phyloP scores from a whole-genome alignment of 2,888 invertebrate species.

The Horisme vitalbata region DNA sequence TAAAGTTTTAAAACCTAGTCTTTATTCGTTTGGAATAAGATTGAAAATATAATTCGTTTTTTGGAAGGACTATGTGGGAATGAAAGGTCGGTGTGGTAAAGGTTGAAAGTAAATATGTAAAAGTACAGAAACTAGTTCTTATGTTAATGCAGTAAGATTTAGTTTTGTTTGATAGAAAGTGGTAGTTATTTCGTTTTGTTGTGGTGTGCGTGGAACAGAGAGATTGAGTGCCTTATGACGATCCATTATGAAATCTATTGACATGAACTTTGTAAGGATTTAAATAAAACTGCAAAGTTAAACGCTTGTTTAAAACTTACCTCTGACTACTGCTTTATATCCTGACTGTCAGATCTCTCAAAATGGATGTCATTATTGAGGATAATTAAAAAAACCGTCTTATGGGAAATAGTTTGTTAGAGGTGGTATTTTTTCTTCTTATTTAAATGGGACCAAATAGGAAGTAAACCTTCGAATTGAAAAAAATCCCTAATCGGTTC shows the following conservation, averaged over 20 bases:
- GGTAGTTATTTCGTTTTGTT: constrained; percentile 40
- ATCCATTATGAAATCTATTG: constrained; percentile 75
- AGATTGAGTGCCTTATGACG: constrained; percentile 79
- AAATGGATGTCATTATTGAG: too few species aligned
- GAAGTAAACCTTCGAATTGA: too few species aligned
- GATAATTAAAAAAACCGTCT: too few species aligned
- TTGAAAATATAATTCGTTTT: constrained; percentile 20
- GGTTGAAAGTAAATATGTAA: constrained; percentile 53
- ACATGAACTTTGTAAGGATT: constrained; percentile 50
- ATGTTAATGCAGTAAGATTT: constrained; percentile 25
- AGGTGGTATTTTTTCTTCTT: too few species aligned
- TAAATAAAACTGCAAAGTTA: background rate
- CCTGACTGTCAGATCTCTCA: too few species aligned
- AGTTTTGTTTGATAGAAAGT: constrained; percentile 27
- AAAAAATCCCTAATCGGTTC: too few species aligned
- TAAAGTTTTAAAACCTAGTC: constrained; percentile 33
- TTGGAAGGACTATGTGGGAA: constrained; percentile 47
- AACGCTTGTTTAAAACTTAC: too few species aligned
- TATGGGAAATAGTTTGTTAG: too few species aligned
- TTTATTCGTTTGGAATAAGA: background rate
- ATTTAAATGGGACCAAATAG: too few species aligned
- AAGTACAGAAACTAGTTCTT: constrained; percentile 29
- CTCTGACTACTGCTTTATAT: too few species aligned
- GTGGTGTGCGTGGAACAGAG: constrained; percentile 63
- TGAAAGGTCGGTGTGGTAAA: constrained; percentile 45